A percentile compares a stretch with the other conserved stretches of the same genome.
Conservation (phyloP, 1,140 invertebrate genomes). For the Saxidomus purpurata region DNA sequence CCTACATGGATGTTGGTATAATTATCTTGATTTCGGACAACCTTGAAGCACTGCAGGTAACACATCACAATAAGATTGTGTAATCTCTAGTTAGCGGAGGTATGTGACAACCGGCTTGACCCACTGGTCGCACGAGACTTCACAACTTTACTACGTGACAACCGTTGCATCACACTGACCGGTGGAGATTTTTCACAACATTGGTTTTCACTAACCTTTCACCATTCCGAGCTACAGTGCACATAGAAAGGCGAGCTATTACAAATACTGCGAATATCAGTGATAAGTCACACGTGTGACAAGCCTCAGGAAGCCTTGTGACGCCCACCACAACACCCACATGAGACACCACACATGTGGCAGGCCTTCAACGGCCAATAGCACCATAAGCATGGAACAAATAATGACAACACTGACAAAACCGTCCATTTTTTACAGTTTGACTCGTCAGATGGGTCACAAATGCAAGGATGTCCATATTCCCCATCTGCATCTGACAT, state of each 20-base stretch:
- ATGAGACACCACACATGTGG: slow-evolving; percentile 93
- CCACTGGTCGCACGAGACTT: background rate
- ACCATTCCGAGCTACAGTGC: slow-evolving; percentile 29
- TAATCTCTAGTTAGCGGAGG: slow-evolving; percentile 44
- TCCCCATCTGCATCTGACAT: slow-evolving; percentile 91
- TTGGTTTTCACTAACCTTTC: slow-evolving; percentile 59
- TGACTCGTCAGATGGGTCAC: slow-evolving; percentile 84
- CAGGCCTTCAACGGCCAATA: slow-evolving; percentile 95
- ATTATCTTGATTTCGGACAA: slow-evolving; percentile 54
- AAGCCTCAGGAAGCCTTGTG: slow-evolving; percentile 89
- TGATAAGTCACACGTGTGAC: slow-evolving; percentile 15
- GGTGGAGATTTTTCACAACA: background rate
- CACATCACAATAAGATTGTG: slow-evolving; percentile 27
- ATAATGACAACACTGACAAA: slow-evolving; percentile 93
- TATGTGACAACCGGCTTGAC: slow-evolving; percentile 15
- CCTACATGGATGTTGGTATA: slow-evolving; percentile 38
- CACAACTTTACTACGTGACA: slow-evolving; percentile 14
- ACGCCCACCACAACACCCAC: slow-evolving; percentile 93
- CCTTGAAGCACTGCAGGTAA: slow-evolving; percentile 39
- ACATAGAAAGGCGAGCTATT: slow-evolving; percentile 51
- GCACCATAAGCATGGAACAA: slow-evolving; percentile 97
- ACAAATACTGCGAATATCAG: slow-evolving; percentile 25
- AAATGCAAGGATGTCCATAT: slow-evolving; percentile 87
- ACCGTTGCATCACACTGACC: background rate
- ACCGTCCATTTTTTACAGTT: slow-evolving; percentile 91